A percentile compares a stretch with the other conserved stretches of the same genome.
Conservation (phyloP, 1,140 invertebrate species). For the Archivesica marissinica region DNA sequence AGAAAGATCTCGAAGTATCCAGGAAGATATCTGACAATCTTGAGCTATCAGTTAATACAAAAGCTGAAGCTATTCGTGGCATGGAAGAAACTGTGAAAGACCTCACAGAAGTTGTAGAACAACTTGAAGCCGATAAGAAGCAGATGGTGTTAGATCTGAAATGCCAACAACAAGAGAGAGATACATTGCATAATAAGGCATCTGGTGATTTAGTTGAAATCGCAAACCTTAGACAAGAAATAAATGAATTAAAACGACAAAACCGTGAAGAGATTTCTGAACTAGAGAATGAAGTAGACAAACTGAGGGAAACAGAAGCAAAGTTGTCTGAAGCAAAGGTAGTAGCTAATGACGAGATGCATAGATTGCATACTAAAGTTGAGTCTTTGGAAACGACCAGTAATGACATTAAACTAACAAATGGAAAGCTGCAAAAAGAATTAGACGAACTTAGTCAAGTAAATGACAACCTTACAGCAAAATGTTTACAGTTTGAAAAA, state of each 20-base stretch:
- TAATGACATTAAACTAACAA: not conserved
- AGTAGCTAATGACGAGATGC: not conserved
- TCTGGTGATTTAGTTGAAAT: constrained; percentile 2
- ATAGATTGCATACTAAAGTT: not conserved
- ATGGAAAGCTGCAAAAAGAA: not conserved
- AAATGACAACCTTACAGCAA: not conserved
- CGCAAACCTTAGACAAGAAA: constrained; percentile 3
- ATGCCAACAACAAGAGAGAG: constrained; percentile 21
- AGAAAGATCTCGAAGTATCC: not conserved
- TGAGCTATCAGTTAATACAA: not conserved
- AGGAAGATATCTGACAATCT: not conserved
- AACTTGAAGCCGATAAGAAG: constrained; percentile 32
- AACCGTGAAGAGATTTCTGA: not conserved
- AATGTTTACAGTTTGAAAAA: constrained; percentile 23
- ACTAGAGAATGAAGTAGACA: constrained; percentile 35
- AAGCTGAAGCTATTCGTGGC: not conserved
- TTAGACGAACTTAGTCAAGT: not conserved
- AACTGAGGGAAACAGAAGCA: constrained; percentile 24
- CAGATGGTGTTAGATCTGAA: constrained; percentile 21
- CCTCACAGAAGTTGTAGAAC: not conserved
- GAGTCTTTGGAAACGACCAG: not conserved
- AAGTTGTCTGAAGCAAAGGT: not conserved
- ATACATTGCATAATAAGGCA: constrained; percentile 15
- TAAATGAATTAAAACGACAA: constrained; percentile 10
- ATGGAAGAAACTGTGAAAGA: constrained; percentile 8